These are phyloP conservation scores for Amphipoea oculea DNA, from an alignment of 2,888 invertebrate species.

Conservation along the genomic window DNA sequence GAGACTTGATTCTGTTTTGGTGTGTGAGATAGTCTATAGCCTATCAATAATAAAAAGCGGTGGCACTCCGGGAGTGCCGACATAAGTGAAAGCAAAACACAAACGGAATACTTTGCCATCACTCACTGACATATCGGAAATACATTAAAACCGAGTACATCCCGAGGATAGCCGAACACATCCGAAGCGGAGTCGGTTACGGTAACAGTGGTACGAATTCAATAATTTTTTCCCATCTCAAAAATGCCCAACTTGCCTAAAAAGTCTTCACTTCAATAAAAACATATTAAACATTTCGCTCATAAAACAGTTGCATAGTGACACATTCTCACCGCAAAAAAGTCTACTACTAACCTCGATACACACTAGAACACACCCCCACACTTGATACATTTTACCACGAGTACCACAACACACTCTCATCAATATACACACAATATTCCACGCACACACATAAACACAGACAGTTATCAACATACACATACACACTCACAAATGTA, in stretches of 20 bases:
- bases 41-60: neutral
- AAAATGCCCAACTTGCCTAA: too few relatives aligned
- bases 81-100: too few relatives aligned
- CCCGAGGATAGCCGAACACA: too few relatives aligned
- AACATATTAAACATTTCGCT: neutral
- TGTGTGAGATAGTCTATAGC: neutral
- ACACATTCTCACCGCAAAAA: neutral
- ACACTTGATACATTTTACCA: constrained; percentile 25
- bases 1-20: neutral
- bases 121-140: too few relatives aligned
- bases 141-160: too few relatives aligned
- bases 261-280: neutral
- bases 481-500: constrained; percentile 14
- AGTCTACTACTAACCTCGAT: constrained; percentile 1
- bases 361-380: neutral
- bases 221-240: too few relatives aligned
- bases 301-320: neutral
- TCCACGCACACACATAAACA: constrained; percentile 28
- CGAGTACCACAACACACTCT: constrained; percentile 8
- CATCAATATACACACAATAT: neutral
- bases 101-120: too few relatives aligned
- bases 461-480: constrained; percentile 23
- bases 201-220: too few relatives aligned
- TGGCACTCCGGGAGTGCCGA: too few relatives aligned
- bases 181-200: too few relatives aligned